Evolutionary conservation across 2,797 vertebrate genomes (phyloP).

Genomic region (Zenarchopterus dispar): DNA sequence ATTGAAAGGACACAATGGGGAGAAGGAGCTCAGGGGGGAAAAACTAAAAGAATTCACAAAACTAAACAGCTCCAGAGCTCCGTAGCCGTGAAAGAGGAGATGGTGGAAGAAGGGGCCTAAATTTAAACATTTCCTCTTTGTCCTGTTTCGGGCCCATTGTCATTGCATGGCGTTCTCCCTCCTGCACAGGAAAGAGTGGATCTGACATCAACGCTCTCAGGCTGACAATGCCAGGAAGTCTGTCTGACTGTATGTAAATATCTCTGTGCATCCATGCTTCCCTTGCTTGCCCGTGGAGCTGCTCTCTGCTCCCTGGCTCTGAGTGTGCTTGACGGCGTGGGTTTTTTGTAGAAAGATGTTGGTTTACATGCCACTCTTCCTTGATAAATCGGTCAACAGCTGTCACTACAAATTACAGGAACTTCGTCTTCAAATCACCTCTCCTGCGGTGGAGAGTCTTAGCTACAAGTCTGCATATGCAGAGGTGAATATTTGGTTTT

Average conservation of each 20-base stretch:
- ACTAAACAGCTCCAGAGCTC: slow-evolving; percentile 68
- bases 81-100: slow-evolving; percentile 74
- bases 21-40: slow-evolving; percentile 65
- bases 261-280: slow-evolving; percentile 79
- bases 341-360: slow-evolving; percentile 36
- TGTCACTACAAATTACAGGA: slow-evolving; percentile 49
- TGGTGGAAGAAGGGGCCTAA: slow-evolving; percentile 77
- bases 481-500: neutral
- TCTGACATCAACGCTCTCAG: slow-evolving; percentile 84
- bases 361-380: slow-evolving; percentile 65
- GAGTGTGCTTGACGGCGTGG: slow-evolving; percentile 31
- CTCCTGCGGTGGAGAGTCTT: slow-evolving; percentile 25
- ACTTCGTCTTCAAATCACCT: slow-evolving; percentile 51
- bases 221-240: slow-evolving; percentile 86
- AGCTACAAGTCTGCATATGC: neutral
- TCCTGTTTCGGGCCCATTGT: slow-evolving; percentile 85
- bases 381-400: slow-evolving; percentile 54
- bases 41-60: slow-evolving; percentile 73
- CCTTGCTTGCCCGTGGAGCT: slow-evolving; percentile 65
- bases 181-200: slow-evolving; percentile 86
- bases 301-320: slow-evolving; percentile 38
- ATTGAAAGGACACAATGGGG: slow-evolving; percentile 81
- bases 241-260: slow-evolving; percentile 86
- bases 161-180: slow-evolving; percentile 79
- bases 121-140: slow-evolving; percentile 86